phyloP scores from a whole-genome alignment of 2,888 invertebrate genomes.

The Diloba caeruleocephala region DNA sequence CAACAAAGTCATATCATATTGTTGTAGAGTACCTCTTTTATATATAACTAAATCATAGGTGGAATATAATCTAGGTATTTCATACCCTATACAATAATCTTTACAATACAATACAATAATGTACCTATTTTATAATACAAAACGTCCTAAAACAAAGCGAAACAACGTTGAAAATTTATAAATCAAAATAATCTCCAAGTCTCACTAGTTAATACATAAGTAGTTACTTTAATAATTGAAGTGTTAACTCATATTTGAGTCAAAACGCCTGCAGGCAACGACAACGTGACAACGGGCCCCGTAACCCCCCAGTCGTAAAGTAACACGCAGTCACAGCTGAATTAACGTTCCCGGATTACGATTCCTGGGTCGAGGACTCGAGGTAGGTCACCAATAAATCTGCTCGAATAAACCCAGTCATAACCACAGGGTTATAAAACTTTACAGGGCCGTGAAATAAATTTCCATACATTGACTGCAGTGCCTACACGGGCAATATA shows the following conservation, averaged over 20 bases:
- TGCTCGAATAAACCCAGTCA: conserved; percentile 67
- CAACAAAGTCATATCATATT: too few relatives aligned
- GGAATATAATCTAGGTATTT: too few relatives aligned
- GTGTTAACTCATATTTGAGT: conserved; percentile 37
- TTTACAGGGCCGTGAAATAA: conserved; percentile 69
- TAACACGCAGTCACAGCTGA: conserved; percentile 70
- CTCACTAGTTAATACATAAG: conserved; percentile 19
- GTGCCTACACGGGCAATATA: conserved; percentile 32
- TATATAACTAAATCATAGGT: too few relatives aligned
- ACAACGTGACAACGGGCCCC: conserved; percentile 34
- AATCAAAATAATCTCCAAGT: conserved; percentile 6
- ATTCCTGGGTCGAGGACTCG: conserved; percentile 61
- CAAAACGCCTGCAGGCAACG: conserved; percentile 34
- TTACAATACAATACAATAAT: too few relatives aligned
- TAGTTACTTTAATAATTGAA: conserved; percentile 33
- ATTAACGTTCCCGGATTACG: conserved; percentile 75
- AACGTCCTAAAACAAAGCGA: conserved; percentile 1
- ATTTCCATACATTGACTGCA: conserved; percentile 66
- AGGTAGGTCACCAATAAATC: conserved; percentile 75
- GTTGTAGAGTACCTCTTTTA: too few relatives aligned
- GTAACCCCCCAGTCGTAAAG: conserved; percentile 63
- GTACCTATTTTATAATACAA: neutral
- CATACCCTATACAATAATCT: too few relatives aligned
- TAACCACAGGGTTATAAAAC: conserved; percentile 69
- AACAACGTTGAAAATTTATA: too few relatives aligned